Evolutionary conservation across 2,113 vertebrate genomes (phyloP), one percentile per base, ranked within the genome.

Genomic region (Muscicapa adusta): DNA sequence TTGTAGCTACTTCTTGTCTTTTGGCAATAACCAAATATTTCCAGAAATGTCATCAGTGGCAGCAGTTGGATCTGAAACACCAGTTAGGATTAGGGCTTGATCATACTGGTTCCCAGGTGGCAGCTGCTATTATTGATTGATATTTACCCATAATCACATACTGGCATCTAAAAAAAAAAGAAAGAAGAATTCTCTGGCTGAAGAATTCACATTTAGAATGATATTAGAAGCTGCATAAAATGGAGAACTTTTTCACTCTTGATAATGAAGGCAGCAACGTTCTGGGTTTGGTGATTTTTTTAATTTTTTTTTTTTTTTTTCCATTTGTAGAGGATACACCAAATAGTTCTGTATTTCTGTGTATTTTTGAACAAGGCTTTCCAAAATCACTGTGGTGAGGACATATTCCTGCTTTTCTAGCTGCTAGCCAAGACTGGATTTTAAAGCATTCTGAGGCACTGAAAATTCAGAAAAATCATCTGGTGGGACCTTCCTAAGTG

Each of bases 261-360:
- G 50, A 73, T 17, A 74, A 60, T 18, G 29, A 86, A 88, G 18
- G 14, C 18, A 76, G 26, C 3, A 45, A 13, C 4, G 1, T 58
- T 28, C 74, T n/a, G 19, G 1, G 1, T 54, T 70, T 68, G 12
- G 15, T 63, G 11, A 3, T 9, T 0, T 28, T 28, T 40, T 6
- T 51, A n/a, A n/a, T 40, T 48, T 48, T 18, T n/a, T 63, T 43
- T n/a, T 70, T 11, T 12, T 12, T 28, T 38, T 82, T 65, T 38
- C 24, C 4, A 50, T n/a, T 26, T 63, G 17, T 16, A 54, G 22
- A 66, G 16, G 12, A 31, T 29, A 38, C 3, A 23, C 8, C 19
- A 10, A 76, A 19, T 31, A 54, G 14, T 66, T 80, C 29, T 71
- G 11, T 17, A 61, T 56, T 87, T 79, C 25, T 79, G 7, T 63